Evolutionary conservation across 2,888 invertebrate species (phyloP).

Genomic region (Nymphalis polychloros): DNA sequence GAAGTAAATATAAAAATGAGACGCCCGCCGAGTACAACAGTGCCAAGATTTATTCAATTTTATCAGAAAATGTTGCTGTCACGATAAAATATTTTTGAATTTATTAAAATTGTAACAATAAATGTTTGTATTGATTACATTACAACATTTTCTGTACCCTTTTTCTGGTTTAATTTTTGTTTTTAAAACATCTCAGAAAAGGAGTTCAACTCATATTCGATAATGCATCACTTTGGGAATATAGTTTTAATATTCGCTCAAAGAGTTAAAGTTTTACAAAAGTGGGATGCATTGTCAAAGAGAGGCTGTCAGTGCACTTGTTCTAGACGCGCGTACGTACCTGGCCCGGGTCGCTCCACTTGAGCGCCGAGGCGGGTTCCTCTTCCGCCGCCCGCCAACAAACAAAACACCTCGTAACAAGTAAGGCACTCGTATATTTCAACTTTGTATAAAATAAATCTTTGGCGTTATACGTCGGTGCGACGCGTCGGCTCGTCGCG

Average conservation of each 20-base stretch:
- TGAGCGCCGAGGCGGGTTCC: slow-evolving; percentile 89
- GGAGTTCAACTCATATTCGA: slow-evolving; percentile 13
- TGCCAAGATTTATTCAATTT: slow-evolving; percentile 45
- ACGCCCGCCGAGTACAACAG: slow-evolving; percentile 73
- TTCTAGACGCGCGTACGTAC: slow-evolving; percentile 83
- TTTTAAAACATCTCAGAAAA: slow-evolving; percentile 12
- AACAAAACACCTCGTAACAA: slow-evolving; percentile 79
- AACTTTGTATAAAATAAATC: slow-evolving; percentile 72
- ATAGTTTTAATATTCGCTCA: background rate
- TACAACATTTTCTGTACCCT: slow-evolving; percentile 19
- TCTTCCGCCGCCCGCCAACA: slow-evolving; percentile 63
- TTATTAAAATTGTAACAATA: background rate
- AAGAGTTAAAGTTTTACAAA: too few species aligned
- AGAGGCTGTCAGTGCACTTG: slow-evolving; percentile 53
- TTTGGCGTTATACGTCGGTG: slow-evolving; percentile 62
- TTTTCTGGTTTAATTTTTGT: slow-evolving; percentile 9
- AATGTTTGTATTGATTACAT: slow-evolving; percentile 17
- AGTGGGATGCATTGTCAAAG: slow-evolving; percentile 16
- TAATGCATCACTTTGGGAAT: slow-evolving; percentile 20
- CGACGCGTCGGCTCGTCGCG: slow-evolving; percentile 50
- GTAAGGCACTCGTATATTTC: slow-evolving; percentile 82
- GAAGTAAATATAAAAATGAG: slow-evolving; percentile 56
- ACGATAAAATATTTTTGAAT: background rate
- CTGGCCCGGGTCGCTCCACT: slow-evolving; percentile 90
- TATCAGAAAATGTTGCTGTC: slow-evolving; percentile 21